Percentiles rank a stretch among this genome's conserved stretches.
phyloP scores from a whole-genome alignment of 2,888 invertebrate species.

The Pheosia gnoma region DNA sequence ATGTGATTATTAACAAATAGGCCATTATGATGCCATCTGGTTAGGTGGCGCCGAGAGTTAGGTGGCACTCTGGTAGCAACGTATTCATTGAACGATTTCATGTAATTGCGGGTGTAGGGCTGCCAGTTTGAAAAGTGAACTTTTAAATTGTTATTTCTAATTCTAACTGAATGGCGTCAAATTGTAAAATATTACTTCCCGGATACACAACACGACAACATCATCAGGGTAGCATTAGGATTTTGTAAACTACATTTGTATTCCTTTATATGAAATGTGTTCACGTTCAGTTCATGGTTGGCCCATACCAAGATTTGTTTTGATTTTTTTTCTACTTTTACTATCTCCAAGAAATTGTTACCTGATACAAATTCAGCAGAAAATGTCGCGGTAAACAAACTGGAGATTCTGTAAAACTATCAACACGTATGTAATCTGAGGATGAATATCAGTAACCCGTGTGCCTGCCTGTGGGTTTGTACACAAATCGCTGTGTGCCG shows the following conservation, averaged over 20 bases:
- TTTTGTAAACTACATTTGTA: too few relatives aligned
- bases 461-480: constrained; percentile 44
- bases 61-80: constrained; percentile 9
- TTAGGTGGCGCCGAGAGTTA: constrained; percentile 17
- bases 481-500: constrained; percentile 58
- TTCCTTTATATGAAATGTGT: too few relatives aligned
- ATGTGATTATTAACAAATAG: constrained; percentile 27
- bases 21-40: constrained; percentile 22
- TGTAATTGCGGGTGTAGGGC: constrained; percentile 12
- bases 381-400: background rate
- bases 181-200: background rate
- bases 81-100: constrained; percentile 18
- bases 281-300: too few relatives aligned
- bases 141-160: background rate
- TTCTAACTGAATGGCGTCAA: background rate
- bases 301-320: background rate
- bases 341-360: background rate
- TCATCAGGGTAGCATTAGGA: too few relatives aligned
- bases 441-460: constrained; percentile 46
- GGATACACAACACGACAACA: too few relatives aligned
- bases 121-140: constrained; percentile 12
- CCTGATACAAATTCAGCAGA: background rate
- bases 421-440: constrained; percentile 24
- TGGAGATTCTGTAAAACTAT: background rate
- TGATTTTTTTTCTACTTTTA: background rate